A percentile compares a stretch with the other conserved stretches of the same genome.
Evolutionary conservation across 1,140 invertebrate genomes (phyloP).

Genomic region (Trialeurodes vaporariorum): DNA sequence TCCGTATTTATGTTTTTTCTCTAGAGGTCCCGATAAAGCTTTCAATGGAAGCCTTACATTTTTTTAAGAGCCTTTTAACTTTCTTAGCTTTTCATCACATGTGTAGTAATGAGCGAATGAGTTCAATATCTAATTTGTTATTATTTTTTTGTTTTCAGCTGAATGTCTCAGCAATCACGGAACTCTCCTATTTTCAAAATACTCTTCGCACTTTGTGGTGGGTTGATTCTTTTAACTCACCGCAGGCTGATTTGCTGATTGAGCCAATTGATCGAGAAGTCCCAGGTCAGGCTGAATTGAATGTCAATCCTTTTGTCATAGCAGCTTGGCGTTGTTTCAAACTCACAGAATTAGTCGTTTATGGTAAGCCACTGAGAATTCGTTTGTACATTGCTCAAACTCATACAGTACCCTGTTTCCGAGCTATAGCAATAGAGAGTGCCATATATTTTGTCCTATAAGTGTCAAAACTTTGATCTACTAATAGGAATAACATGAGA

Average conservation of each 20-base stretch:
- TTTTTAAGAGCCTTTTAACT: too few relatives aligned
- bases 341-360: conserved; percentile 50
- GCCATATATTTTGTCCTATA: too few relatives aligned
- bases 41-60: too few relatives aligned
- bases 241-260: conserved; percentile 25
- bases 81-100: too few relatives aligned
- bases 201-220: conserved; percentile 54
- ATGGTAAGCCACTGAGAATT: conserved; percentile 39
- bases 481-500: too few relatives aligned
- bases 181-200: conserved; percentile 44
- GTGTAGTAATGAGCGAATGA: too few relatives aligned
- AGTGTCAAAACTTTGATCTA: too few relatives aligned
- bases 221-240: conserved; percentile 40
- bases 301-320: conserved; percentile 53
- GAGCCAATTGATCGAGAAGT: conserved; percentile 23
- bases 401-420: too few relatives aligned
- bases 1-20: too few relatives aligned
- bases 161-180: conserved; percentile 41
- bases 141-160: conserved; percentile 30
- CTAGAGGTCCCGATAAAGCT: too few relatives aligned
- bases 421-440: too few relatives aligned
- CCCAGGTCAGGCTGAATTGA: conserved; percentile 10
- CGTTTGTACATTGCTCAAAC: too few relatives aligned
- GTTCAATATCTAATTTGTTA: conserved; percentile 2
- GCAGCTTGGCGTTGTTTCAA: conserved; percentile 59